phyloP scores from a whole-genome alignment of 2,113 vertebrate species.

The Elaphurus davidianus region DNA sequence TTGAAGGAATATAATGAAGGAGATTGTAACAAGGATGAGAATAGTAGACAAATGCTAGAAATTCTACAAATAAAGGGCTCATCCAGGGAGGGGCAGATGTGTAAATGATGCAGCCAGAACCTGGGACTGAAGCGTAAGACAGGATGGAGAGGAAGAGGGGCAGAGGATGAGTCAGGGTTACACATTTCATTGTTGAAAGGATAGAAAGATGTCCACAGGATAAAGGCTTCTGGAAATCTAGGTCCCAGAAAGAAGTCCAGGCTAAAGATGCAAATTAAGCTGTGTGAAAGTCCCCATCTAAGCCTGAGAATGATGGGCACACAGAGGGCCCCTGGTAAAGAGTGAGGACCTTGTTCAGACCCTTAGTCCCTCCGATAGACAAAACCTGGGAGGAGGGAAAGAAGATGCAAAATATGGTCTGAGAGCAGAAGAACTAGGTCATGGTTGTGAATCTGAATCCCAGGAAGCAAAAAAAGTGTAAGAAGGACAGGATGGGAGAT shows the following conservation, averaged over 20 bases:
- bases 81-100: rapidly evolving
- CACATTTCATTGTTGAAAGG: background rate
- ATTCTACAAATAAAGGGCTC: background rate
- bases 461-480: background rate
- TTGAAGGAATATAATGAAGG: background rate
- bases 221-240: background rate
- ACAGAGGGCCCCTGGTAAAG: background rate
- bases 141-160: background rate
- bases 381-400: background rate
- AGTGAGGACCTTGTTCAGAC: background rate
- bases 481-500: background rate
- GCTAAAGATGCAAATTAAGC: background rate
- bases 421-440: background rate
- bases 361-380: background rate
- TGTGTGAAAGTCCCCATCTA: background rate
- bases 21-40: background rate
- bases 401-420: background rate
- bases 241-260: background rate
- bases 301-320: background rate
- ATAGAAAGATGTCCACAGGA: background rate
- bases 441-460: background rate
- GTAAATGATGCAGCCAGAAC: background rate
- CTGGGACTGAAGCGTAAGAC: background rate
- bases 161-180: background rate
- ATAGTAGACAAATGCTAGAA: background rate